Percentiles rank a stretch among this genome's conserved stretches.
Evolutionary conservation across 2,113 vertebrate genomes (phyloP).

Genomic region (Ictidomys tridecemlineatus): DNA sequence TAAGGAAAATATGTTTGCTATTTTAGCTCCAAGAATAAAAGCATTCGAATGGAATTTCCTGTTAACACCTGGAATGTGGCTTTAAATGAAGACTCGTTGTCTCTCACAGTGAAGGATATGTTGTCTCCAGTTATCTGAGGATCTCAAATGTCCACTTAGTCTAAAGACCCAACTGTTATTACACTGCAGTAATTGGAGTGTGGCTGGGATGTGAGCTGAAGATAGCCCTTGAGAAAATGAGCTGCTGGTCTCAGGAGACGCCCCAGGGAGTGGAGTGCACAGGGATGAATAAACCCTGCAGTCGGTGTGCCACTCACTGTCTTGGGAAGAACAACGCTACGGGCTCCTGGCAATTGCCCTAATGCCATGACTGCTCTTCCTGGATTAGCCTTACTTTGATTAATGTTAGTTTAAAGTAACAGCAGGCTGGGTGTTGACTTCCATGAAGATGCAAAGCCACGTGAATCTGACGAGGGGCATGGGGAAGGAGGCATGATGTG

Average conservation of each 20-base stretch:
- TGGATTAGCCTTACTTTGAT: slow-evolving; percentile 1
- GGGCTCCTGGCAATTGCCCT: background rate
- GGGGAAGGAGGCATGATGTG: background rate
- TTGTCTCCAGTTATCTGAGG: background rate
- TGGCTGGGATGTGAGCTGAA: background rate
- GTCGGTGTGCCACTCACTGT: background rate
- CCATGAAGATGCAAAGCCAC: background rate
- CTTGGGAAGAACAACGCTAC: background rate
- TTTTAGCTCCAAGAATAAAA: slow-evolving; percentile 26
- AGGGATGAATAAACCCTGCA: background rate
- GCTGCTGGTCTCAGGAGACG: background rate
- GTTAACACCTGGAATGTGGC: background rate
- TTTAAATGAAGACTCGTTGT: background rate
- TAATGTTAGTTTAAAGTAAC: background rate
- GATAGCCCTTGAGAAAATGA: background rate
- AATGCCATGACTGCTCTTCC: background rate
- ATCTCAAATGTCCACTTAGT: background rate
- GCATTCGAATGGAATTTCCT: background rate
- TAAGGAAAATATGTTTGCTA: background rate
- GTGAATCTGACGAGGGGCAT: background rate
- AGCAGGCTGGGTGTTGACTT: background rate
- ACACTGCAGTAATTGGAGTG: background rate
- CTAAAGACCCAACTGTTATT: background rate
- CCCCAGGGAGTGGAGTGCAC: background rate
- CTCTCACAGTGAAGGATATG: background rate